Conservation (phyloP, 2,113 vertebrate genomes). For the Octodon degus region DNA sequence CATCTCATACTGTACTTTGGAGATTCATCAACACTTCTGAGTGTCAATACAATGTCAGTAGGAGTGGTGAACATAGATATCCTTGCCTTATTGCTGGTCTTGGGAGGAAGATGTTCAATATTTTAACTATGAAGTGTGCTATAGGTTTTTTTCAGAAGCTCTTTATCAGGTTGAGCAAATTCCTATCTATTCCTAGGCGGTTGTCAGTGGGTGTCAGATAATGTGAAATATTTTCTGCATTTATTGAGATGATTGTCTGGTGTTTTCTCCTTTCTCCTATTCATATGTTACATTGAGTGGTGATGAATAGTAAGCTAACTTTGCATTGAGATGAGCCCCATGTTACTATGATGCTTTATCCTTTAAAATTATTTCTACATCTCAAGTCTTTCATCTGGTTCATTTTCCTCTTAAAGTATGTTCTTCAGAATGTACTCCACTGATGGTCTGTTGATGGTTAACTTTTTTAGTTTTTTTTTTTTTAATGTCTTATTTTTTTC, state of each 20-base stretch:
- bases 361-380: conserved; percentile 48
- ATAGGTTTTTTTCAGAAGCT: background rate
- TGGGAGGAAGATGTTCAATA: background rate
- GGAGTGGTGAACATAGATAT: background rate
- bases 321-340: background rate
- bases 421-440: no score
- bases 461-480: no score
- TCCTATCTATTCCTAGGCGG: background rate
- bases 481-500: no score
- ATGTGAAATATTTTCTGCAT: background rate
- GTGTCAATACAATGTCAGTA: background rate
- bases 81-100: background rate
- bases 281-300: background rate
- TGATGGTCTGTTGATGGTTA: no score
- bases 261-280: conserved; percentile 29
- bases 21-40: background rate
- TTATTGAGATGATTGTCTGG: background rate
- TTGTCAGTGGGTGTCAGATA: background rate
- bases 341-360: background rate
- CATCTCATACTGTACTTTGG: background rate
- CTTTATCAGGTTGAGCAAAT: conserved; percentile 32
- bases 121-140: background rate
- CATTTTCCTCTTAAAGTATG: no score
- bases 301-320: background rate
- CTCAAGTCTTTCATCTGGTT: no score